These are phyloP conservation scores for Stegodyphus mimosarum DNA, from an alignment of 1,140 invertebrate species.

Conservation along the genomic window DNA sequence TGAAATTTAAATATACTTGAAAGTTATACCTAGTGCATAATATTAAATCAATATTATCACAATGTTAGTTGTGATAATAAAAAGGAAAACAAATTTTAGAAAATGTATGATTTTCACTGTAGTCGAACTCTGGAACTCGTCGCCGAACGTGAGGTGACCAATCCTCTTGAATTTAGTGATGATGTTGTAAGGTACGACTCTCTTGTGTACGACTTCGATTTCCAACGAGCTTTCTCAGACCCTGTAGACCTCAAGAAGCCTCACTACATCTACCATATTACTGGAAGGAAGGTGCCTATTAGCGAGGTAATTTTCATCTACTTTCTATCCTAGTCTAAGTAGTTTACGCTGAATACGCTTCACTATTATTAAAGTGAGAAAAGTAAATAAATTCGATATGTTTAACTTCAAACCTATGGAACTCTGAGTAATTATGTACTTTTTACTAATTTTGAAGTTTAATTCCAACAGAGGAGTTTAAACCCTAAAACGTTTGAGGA, in stretches of 20 bases:
- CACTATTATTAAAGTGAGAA: too few relatives aligned
- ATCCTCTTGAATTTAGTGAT: neutral
- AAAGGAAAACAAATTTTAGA: neutral
- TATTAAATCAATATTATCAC: too few relatives aligned
- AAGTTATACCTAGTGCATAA: neutral
- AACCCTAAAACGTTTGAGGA: too few relatives aligned
- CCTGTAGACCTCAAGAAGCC: conserved; percentile 43
- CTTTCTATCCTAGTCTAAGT: too few relatives aligned
- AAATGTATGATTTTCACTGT: neutral
- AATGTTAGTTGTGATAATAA: neutral
- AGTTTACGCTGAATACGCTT: too few relatives aligned
- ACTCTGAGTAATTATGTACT: too few relatives aligned
- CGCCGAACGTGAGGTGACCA: conserved; percentile 6
- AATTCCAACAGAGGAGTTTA: too few relatives aligned
- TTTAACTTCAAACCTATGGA: too few relatives aligned
- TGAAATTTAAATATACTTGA: neutral
- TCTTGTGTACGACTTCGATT: conserved; percentile 19
- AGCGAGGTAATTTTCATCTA: conserved; percentile 19
- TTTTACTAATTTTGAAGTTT: too few relatives aligned
- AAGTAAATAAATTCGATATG: too few relatives aligned
- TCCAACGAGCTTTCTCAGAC: conserved; percentile 30
- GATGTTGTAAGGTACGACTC: conserved; percentile 21
- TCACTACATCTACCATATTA: conserved; percentile 39
- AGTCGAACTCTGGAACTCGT: conserved; percentile 37
- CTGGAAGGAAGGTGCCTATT: conserved; percentile 24